Base-by-base conservation (phyloP, 1,140 invertebrate species). In the Planococcus citri region DNA sequence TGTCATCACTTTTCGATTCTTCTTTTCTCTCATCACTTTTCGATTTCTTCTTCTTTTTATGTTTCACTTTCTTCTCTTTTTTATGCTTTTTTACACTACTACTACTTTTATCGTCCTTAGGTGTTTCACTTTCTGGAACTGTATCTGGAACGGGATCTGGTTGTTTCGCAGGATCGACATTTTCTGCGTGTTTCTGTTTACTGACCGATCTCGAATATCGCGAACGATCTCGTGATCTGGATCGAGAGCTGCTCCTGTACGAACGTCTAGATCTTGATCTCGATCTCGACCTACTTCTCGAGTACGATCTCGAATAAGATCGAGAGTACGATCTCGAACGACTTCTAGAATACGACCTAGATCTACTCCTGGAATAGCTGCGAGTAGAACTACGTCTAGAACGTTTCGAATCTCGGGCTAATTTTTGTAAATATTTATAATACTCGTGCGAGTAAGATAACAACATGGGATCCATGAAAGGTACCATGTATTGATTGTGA, bases 381-480 rank as follows among this genome's bases (percentile, higher is more conserved):
- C 68, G 27, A 37, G 12, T 68, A 17, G 74, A 27, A 76, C 75
- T 67, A 78, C 76, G 72, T 78, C 75, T 68, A 77, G 76, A 72
- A 78, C 77, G 75, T 71, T 69, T 68, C 77, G 60, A 64, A 74
- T 71, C 76, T 69, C 73, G 77, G 75, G 77, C 75, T 71, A 82
- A 71, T 72, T 79, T 82, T 71, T 81, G 79, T 73, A 83, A 82
- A 73, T 82, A 81, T 73, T 78, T 80, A 69, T 71, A 75, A 74
- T 77, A 77, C 64, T 77, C 73, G 14, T 77, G 73, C 68, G 75
- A 73, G 9, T 75, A 22, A 64, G 76, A 75, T 27, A 74, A 72
- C 10, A 73, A 74, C 67, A 76, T 76, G n/a, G 73, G 70, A 21
- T 71, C 70, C 12, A 73, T 69, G 57, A 68, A 69, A 1, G 69